These are phyloP conservation scores for Campopleginae sp. DNA, from an alignment of 2,888 invertebrate species.

Conservation along the genomic window DNA sequence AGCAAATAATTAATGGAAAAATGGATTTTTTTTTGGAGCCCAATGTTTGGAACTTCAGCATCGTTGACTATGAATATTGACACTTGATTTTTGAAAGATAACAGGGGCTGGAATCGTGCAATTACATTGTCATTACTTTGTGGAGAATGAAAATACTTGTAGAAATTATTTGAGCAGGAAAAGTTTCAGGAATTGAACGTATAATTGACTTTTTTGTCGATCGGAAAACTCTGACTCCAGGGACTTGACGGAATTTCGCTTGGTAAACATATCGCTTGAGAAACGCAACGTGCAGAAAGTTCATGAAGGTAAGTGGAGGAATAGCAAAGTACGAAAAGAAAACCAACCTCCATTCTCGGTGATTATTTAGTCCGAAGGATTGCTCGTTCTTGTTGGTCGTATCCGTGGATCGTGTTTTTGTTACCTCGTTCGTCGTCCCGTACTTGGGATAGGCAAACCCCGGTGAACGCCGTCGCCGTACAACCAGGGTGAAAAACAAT, in stretches of 20 bases:
- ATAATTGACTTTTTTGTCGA: background rate
- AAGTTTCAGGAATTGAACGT: background rate
- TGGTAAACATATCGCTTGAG: background rate
- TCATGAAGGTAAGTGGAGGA: background rate
- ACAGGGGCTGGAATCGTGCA: background rate
- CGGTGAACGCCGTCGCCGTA: slow-evolving; percentile 2
- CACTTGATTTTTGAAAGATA: background rate
- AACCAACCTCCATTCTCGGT: slow-evolving; percentile 76
- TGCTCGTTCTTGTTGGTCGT: slow-evolving; percentile 23
- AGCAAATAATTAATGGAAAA: too few relatives aligned
- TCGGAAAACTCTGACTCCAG: background rate
- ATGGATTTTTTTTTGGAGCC: too few relatives aligned
- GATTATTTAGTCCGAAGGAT: slow-evolving; percentile 35
- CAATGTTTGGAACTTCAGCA: too few relatives aligned
- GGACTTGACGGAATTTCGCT: background rate
- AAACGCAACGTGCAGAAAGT: background rate
- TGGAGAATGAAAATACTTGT: background rate
- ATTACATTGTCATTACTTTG: background rate
- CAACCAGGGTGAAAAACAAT: slow-evolving; percentile 40
- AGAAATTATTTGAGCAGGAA: background rate
- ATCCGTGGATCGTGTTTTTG: slow-evolving; percentile 26
- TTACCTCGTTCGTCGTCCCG: slow-evolving; percentile 43
- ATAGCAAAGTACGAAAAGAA: slow-evolving; percentile 18
- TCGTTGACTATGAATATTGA: background rate
- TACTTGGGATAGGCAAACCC: slow-evolving; percentile 10